Evolutionary conservation across 2,888 invertebrate species (phyloP).

Genomic region (Cerceris rybyensis): DNA sequence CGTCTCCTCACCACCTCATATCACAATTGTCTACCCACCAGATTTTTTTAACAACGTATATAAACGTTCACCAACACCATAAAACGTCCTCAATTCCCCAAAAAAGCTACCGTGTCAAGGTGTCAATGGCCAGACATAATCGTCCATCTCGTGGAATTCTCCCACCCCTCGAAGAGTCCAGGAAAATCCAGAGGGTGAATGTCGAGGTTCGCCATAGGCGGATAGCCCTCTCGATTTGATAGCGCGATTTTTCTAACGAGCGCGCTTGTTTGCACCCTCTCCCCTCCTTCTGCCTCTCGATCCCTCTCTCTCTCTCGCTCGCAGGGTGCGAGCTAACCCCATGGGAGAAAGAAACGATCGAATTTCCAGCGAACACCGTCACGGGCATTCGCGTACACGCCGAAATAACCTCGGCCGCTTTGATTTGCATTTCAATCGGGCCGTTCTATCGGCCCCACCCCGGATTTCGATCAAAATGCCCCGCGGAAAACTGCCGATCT

Average conservation of each 20-base stretch:
- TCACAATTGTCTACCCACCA: too few species aligned
- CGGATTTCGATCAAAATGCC: not conserved
- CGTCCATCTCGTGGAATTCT: not conserved
- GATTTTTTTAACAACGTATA: too few species aligned
- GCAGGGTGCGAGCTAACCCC: constrained; percentile 16
- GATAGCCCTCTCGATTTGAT: constrained; percentile 3
- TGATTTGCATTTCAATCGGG: constrained; percentile 72
- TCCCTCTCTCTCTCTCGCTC: too few species aligned
- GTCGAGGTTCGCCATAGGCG: not conserved
- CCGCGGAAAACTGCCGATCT: constrained; percentile 1
- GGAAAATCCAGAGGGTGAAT: not conserved
- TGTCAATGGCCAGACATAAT: not conserved
- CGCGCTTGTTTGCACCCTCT: constrained; percentile 52
- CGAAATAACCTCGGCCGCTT: constrained; percentile 66
- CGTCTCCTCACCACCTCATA: too few species aligned
- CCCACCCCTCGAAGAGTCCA: not conserved
- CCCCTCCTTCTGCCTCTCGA: not conserved
- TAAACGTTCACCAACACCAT: too few species aligned
- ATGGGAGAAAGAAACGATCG: constrained; percentile 55
- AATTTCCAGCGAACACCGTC: constrained; percentile 60
- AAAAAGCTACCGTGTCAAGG: too few species aligned
- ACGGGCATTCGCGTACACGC: constrained; percentile 47
- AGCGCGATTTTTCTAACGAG: constrained; percentile 42
- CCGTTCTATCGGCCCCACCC: constrained; percentile 33
- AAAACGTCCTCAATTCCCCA: too few species aligned